phyloP scores from a whole-genome alignment of 1,140 invertebrate genomes.

The Micrasema longulum region DNA sequence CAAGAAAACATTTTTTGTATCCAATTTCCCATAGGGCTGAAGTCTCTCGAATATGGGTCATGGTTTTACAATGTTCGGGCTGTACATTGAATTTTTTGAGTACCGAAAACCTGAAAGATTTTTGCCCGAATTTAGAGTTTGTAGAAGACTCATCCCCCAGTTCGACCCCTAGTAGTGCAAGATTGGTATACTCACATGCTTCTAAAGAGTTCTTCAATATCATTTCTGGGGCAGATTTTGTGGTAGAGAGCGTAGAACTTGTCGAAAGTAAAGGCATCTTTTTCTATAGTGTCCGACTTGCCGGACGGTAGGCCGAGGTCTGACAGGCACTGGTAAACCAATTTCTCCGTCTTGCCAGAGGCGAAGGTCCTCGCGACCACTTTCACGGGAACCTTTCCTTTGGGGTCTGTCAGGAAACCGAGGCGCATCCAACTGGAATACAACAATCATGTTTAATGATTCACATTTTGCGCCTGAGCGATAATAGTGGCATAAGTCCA shows the following conservation, averaged over 20 bases:
- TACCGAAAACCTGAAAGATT: too few species aligned
- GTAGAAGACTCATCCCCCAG: too few species aligned
- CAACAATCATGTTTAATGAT: too few species aligned
- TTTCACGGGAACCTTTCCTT: conserved; percentile 96
- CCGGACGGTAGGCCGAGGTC: conserved; percentile 94
- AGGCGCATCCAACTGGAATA: conserved; percentile 95
- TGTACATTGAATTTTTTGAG: too few species aligned
- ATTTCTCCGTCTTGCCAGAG: conserved; percentile 96
- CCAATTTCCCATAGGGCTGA: too few species aligned
- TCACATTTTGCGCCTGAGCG: too few species aligned
- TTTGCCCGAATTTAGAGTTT: too few species aligned
- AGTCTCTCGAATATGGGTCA: too few species aligned
- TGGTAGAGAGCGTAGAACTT: conserved; percentile 99
- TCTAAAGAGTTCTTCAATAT: conserved; percentile 98
- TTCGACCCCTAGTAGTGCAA: too few species aligned
- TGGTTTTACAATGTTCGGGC: too few species aligned
- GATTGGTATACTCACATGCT: conserved; percentile 92
- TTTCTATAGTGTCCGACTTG: conserved; percentile 97
- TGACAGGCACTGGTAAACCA: conserved; percentile 96
- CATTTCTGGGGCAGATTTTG: conserved; percentile 98
- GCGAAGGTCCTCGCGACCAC: conserved; percentile 97
- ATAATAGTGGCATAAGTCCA: too few species aligned
- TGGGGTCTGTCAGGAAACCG: conserved; percentile 91
- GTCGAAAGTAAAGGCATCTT: conserved; percentile 96
- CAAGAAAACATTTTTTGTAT: too few species aligned